phyloP scores from a whole-genome alignment of 1,140 invertebrate species.

The Drosophila jambulina region DNA sequence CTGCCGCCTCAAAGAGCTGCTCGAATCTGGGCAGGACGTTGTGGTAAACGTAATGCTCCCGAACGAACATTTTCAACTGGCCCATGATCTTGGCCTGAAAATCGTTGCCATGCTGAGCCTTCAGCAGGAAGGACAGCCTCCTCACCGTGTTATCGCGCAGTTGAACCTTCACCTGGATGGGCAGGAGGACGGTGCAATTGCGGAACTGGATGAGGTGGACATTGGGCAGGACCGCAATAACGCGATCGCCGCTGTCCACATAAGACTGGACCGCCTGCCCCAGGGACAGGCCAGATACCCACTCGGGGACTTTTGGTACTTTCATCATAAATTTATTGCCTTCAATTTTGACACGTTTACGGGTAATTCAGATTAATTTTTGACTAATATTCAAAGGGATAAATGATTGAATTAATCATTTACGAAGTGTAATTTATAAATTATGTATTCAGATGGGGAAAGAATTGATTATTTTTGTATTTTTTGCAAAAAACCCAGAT shows the following conservation, averaged over 20 bases:
- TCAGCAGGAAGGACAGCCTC: constrained; percentile 51
- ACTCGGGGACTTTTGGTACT: constrained; percentile 26
- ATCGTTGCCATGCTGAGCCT: constrained; percentile 38
- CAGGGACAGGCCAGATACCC: constrained; percentile 32
- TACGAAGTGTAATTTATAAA: background rate
- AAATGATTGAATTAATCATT: background rate
- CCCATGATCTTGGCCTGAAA: constrained; percentile 43
- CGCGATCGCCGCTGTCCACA: background rate
- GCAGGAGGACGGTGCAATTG: constrained; percentile 41
- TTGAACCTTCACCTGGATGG: constrained; percentile 33
- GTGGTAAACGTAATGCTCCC: constrained; percentile 55
- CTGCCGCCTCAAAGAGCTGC: constrained; percentile 39
- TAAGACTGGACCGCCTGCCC: constrained; percentile 21
- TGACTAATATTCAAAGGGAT: background rate
- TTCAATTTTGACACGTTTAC: constrained; percentile 4
- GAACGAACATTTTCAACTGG: constrained; percentile 51
- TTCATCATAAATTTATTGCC: constrained; percentile 28
- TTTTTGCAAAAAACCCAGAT: background rate
- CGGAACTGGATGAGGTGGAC: constrained; percentile 41
- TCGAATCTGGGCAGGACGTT: constrained; percentile 32
- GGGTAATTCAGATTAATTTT: background rate
- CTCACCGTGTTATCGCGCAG: constrained; percentile 10
- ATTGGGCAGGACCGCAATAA: constrained; percentile 33
- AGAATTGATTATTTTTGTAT: too few species aligned
- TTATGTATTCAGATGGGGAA: too few species aligned